Conservation (phyloP, 2,113 vertebrate species). For the Eretmochelys imbricata region DNA sequence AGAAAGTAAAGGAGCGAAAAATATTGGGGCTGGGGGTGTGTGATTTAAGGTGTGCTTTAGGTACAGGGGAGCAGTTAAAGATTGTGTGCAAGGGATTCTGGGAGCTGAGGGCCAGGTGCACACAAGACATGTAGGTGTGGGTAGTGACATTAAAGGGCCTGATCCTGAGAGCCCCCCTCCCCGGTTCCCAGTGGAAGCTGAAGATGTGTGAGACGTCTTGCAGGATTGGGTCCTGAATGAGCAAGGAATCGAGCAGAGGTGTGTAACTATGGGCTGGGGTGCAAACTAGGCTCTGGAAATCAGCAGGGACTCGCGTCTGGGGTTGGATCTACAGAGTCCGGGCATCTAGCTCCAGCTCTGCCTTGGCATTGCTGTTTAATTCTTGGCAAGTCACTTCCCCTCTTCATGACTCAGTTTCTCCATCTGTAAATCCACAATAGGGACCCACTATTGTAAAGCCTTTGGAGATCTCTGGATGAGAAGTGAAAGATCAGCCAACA, state of each 20-base stretch:
- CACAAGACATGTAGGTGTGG: neutral
- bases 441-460: neutral
- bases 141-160: neutral
- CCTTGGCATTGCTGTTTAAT: neutral
- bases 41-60: accelerated
- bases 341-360: neutral
- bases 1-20: neutral
- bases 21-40: accelerated
- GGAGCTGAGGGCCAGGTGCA: neutral
- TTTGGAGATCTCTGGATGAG: neutral
- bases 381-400: neutral
- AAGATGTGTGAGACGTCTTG: neutral
- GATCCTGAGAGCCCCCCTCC: neutral
- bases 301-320: neutral
- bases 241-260: neutral
- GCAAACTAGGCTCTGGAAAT: neutral
- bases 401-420: neutral
- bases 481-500: too few species aligned
- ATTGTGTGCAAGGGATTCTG: neutral
- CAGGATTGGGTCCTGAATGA: neutral
- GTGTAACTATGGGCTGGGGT: neutral
- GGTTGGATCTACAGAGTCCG: too few species aligned
- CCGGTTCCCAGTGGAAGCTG: neutral
- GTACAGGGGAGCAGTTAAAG: neutral
- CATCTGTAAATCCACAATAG: neutral